These are phyloP conservation scores for Junonia oenone DNA, from an alignment of 2,888 invertebrate species.

Conservation along the genomic window DNA sequence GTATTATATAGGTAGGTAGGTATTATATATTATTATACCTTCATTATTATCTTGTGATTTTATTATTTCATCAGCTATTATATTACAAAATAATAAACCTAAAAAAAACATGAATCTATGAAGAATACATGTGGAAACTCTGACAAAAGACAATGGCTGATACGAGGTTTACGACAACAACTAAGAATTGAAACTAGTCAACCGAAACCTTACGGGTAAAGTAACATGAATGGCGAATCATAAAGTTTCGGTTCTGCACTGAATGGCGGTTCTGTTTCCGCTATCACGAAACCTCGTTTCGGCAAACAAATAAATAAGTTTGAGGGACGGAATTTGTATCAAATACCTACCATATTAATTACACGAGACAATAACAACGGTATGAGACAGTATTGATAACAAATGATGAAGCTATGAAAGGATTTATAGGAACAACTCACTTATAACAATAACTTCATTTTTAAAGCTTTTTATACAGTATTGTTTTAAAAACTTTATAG, in stretches of 20 bases:
- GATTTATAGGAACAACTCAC: no score
- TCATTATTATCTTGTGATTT: no score
- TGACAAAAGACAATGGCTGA: constrained; percentile 13
- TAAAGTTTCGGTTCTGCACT: constrained; percentile 16
- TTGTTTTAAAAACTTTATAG: no score
- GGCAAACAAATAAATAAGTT: constrained; percentile 1
- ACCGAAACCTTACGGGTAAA: constrained; percentile 15
- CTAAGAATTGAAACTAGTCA: constrained; percentile 15
- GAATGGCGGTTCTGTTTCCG: constrained; percentile 11
- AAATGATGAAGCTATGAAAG: background rate
- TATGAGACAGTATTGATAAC: background rate
- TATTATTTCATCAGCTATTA: background rate
- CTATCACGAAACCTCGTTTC: constrained; percentile 2
- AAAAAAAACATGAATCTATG: background rate
- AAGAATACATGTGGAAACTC: constrained; percentile 4
- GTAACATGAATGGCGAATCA: constrained; percentile 14
- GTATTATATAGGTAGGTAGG: no score
- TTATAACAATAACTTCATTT: no score
- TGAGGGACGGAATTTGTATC: background rate
- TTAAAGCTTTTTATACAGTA: no score
- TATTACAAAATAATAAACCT: background rate
- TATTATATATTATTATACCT: no score
- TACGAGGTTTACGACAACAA: constrained; percentile 6
- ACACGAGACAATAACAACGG: background rate
- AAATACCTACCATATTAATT: background rate